These are phyloP conservation scores for Gobio gobio DNA, from an alignment of 2,113 vertebrate genomes.

Conservation along the genomic window DNA sequence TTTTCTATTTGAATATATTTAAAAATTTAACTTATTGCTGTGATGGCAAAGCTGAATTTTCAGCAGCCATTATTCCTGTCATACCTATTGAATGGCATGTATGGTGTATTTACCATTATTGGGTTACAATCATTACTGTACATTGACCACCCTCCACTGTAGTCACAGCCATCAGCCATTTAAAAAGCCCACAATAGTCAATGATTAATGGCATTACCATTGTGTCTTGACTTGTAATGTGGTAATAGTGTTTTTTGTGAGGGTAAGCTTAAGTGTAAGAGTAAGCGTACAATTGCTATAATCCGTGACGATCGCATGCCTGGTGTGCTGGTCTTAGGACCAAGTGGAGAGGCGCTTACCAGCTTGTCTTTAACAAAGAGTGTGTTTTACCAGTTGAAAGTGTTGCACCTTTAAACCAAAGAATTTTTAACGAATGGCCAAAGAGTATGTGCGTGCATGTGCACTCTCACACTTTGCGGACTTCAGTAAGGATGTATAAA, in stretches of 20 bases:
- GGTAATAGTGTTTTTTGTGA: neutral
- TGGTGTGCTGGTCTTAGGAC: conserved; percentile 37
- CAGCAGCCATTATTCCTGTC: too few species aligned
- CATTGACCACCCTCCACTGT: neutral
- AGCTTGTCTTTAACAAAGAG: conserved; percentile 29
- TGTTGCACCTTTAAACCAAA: conserved; percentile 40
- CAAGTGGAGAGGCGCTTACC: conserved; percentile 38
- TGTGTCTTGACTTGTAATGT: neutral
- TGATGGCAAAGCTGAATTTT: too few species aligned
- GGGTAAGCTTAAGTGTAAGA: neutral
- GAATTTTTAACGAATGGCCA: conserved; percentile 29
- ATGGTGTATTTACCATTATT: neutral
- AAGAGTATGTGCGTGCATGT: conserved; percentile 29
- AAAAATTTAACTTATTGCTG: too few species aligned
- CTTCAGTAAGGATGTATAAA: conserved; percentile 57
- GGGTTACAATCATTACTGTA: neutral
- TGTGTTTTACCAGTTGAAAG: conserved; percentile 43
- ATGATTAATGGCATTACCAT: neutral
- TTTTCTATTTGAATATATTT: too few species aligned
- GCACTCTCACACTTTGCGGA: conserved; percentile 33
- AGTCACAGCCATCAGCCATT: neutral
- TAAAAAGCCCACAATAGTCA: neutral
- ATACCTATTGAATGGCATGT: neutral
- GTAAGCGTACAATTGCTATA: conserved; percentile 7
- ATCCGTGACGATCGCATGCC: neutral